A percentile compares a stretch with the other conserved stretches of the same genome.
phyloP scores from a whole-genome alignment of 2,888 invertebrate genomes.

The Gastrophysa polygoni region DNA sequence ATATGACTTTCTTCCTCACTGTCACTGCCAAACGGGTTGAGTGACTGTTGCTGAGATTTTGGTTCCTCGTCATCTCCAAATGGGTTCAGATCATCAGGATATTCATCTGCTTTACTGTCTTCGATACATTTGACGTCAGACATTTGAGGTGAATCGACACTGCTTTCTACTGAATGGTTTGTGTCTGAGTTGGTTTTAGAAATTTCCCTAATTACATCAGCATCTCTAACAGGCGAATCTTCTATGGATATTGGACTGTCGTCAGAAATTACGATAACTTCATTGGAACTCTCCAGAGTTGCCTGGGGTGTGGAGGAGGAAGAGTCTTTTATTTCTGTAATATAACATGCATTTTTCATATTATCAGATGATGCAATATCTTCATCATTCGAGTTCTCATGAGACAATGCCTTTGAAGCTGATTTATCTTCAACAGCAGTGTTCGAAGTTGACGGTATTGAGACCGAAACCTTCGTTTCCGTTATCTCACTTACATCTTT shows the following conservation, averaged over 20 bases:
- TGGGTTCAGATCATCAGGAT: conserved; percentile 84
- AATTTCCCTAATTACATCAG: neutral
- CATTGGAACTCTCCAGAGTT: neutral
- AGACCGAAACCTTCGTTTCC: too few species aligned
- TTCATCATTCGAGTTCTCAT: neutral
- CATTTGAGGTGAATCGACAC: neutral
- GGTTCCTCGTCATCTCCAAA: conserved; percentile 75
- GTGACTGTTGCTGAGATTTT: conserved; percentile 31
- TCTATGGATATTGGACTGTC: conserved; percentile 17
- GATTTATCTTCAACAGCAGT: neutral
- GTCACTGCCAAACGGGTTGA: conserved; percentile 43
- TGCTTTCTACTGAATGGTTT: neutral
- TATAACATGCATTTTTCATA: neutral
- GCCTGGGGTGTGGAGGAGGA: neutral
- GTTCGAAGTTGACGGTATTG: too few species aligned
- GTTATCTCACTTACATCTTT: too few species aligned
- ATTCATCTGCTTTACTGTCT: conserved; percentile 31
- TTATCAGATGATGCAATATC: neutral
- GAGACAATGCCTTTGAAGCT: neutral
- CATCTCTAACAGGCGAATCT: conserved; percentile 12
- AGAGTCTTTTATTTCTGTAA: neutral
- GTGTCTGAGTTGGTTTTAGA: neutral
- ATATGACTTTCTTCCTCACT: conserved; percentile 50
- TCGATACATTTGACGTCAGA: neutral
- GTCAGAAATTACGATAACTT: conserved; percentile 5